Evolutionary conservation across 2,113 vertebrate genomes (phyloP).

Genomic region (Prunella himalayana): DNA sequence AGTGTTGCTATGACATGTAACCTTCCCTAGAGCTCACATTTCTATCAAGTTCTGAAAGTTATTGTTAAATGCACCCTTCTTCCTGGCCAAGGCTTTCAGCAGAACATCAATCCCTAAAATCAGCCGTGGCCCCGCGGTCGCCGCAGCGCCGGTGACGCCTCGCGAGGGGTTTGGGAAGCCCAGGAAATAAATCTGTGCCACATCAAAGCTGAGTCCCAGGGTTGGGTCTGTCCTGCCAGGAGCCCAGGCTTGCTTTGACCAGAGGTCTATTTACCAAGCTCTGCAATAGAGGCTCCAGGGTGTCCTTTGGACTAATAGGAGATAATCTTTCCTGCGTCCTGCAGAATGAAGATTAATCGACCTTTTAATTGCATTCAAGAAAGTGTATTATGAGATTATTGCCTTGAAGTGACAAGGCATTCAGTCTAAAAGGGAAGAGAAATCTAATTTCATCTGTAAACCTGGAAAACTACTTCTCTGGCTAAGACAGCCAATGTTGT

Average conservation of each 20-base stretch:
- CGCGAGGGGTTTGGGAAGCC: not conserved
- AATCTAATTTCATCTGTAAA: not conserved
- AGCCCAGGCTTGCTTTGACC: not conserved
- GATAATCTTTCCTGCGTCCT: not conserved
- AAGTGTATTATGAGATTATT: not conserved
- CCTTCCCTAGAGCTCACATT: not conserved
- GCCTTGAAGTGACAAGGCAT: not conserved
- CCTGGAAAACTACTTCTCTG: not conserved
- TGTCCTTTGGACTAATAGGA: not conserved
- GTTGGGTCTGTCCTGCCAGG: not conserved
- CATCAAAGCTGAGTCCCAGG: not conserved
- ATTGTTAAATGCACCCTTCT: not conserved
- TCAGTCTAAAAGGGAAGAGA: not conserved
- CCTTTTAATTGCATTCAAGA: conserved; percentile 15
- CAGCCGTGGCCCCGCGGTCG: not conserved
- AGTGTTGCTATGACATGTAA: not conserved
- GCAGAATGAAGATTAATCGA: conserved; percentile 28
- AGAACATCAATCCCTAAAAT: not conserved
- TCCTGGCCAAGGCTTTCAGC: not conserved
- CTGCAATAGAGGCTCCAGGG: not conserved
- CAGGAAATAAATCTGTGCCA: not conserved
- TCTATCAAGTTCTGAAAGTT: not conserved
- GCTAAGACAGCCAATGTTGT: not conserved
- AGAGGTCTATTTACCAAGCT: not conserved
- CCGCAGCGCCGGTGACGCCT: not conserved